phyloP scores from a whole-genome alignment of 2,797 vertebrate genomes.

The Sebastes kiyomatsui region DNA sequence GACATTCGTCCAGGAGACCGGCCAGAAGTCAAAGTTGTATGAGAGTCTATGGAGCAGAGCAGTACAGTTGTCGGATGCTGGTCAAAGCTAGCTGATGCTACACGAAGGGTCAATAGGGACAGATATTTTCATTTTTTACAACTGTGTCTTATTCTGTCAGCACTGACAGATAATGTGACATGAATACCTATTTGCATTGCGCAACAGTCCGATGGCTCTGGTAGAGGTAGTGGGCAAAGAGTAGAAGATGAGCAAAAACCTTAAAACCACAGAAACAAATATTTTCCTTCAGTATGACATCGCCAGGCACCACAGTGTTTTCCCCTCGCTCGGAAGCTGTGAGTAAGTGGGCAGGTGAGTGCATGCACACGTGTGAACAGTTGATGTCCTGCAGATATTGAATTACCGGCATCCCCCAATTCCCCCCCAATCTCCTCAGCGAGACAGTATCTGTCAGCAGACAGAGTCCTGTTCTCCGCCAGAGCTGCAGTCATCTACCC shows the following conservation, averaged over 20 bases:
- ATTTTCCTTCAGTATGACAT: conserved; percentile 35
- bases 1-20: too few species aligned
- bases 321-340: conserved; percentile 3
- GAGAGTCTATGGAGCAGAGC: too few species aligned
- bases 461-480: conserved; percentile 28
- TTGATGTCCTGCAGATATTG: conserved; percentile 36
- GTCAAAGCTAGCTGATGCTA: too few species aligned
- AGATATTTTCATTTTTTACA: background rate
- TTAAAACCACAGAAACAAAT: background rate
- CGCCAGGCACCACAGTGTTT: conserved; percentile 9
- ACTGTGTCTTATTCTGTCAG: background rate
- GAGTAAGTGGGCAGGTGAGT: conserved; percentile 54
- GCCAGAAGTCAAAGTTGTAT: too few species aligned
- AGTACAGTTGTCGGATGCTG: too few species aligned
- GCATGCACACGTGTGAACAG: conserved; percentile 26
- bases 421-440: conserved; percentile 1
- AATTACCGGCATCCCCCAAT: conserved; percentile 3
- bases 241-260: conserved; percentile 32
- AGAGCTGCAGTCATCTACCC: conserved; percentile 44
- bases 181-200: conserved; percentile 11
- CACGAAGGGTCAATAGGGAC: background rate
- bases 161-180: background rate
- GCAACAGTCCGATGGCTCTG: background rate
- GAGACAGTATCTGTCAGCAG: conserved; percentile 54
- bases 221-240: background rate